Conservation (phyloP, 2,797 vertebrate genomes). For the Morelia viridis region DNA sequence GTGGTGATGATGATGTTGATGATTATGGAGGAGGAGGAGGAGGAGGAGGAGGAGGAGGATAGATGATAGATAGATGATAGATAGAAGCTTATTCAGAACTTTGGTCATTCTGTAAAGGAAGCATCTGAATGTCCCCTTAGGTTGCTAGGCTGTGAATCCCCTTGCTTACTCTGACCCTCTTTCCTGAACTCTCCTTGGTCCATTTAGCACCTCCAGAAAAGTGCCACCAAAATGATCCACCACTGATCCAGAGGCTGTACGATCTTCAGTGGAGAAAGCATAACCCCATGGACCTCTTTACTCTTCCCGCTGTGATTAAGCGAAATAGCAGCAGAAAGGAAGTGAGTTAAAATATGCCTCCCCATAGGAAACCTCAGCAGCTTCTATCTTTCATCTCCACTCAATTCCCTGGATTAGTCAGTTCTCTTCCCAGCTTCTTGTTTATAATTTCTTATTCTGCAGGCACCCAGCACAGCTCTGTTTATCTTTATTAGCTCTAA, state of each 20-base stretch:
- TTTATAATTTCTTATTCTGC: conserved; percentile 75
- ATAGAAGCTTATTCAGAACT: not conserved
- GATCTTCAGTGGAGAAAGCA: not conserved
- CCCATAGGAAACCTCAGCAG: conserved; percentile 51
- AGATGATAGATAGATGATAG: too few species aligned
- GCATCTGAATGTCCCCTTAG: not conserved
- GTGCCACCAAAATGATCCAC: not conserved
- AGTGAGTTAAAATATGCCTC: conserved; percentile 48
- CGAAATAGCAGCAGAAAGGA: not conserved
- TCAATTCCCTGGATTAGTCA: conserved; percentile 70
- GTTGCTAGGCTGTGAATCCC: not conserved
- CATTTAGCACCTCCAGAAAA: not conserved
- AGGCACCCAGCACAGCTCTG: conserved; percentile 59
- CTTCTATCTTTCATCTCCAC: conserved; percentile 58
- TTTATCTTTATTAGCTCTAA: conserved; percentile 84
- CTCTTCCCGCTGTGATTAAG: conserved; percentile 43
- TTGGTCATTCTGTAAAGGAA: not conserved
- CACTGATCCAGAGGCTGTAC: not conserved
- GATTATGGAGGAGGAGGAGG: too few species aligned
- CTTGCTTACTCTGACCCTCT: not conserved
- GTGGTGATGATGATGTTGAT: too few species aligned
- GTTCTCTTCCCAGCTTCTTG: conserved; percentile 69
- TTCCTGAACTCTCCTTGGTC: not conserved
- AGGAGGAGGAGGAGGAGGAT: too few species aligned
- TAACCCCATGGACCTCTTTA: not conserved